These are phyloP conservation scores for cat (Felis catus) DNA, from an alignment of 2,113 vertebrate genomes.

Conservation along the genomic window DNA sequence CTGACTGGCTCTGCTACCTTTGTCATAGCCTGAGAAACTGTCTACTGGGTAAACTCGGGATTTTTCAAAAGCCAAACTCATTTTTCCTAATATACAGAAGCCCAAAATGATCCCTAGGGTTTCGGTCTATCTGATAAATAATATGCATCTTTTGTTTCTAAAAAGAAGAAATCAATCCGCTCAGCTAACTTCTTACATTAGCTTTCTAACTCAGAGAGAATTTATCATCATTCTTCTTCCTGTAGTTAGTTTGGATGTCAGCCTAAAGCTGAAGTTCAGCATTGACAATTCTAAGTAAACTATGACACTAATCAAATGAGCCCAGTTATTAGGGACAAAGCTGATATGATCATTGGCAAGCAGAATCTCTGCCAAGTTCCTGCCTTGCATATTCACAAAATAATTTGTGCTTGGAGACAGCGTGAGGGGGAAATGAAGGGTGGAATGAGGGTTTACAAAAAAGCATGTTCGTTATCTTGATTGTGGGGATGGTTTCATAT, in stretches of 20 bases:
- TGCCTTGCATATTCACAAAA: not conserved
- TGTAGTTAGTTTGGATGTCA: constrained; percentile 44
- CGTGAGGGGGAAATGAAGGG: not conserved
- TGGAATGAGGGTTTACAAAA: not conserved
- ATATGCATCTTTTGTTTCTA: constrained; percentile 48
- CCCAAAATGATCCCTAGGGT: not conserved
- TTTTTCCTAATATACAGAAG: constrained; percentile 50
- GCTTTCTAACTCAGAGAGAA: constrained; percentile 33
- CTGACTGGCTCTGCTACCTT: constrained; percentile 24
- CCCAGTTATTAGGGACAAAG: not conserved
- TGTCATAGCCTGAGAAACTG: constrained; percentile 33
- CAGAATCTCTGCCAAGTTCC: not conserved
- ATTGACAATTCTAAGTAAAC: constrained; percentile 25
- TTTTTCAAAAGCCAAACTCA: constrained; percentile 62
- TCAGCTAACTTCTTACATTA: not conserved
- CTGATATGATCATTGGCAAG: constrained; percentile 23
- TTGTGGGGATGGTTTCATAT: not conserved
- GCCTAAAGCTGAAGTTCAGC: constrained; percentile 19
- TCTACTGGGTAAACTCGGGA: constrained; percentile 56
- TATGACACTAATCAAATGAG: constrained; percentile 1
- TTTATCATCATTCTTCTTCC: not conserved
- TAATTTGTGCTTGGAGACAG: not conserved
- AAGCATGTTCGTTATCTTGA: not conserved
- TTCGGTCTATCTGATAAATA: constrained; percentile 50
- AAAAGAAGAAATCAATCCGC: constrained; percentile 49